A percentile compares a stretch with the other conserved stretches of the same genome.
Conservation (phyloP, 1,140 invertebrate species). For the Ctenoplectra terminalis region DNA sequence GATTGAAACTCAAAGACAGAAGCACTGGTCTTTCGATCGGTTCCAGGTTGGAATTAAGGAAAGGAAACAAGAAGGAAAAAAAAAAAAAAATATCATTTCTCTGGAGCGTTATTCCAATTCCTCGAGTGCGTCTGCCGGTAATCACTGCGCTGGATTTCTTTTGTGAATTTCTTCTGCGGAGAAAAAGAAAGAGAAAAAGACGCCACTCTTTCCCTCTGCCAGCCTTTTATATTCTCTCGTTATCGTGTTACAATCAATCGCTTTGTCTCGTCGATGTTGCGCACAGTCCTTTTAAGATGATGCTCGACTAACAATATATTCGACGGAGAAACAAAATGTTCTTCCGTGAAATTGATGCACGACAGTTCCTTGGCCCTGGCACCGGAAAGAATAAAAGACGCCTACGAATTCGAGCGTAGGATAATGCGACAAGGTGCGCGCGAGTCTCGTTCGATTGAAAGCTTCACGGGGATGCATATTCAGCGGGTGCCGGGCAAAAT, state of each 20-base stretch:
- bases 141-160: slow-evolving; percentile 49
- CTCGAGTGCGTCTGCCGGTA: slow-evolving; percentile 46
- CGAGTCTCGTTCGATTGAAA: slow-evolving; percentile 10
- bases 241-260: slow-evolving; percentile 52
- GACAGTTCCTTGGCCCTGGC: slow-evolving; percentile 20
- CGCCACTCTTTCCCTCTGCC: too few species aligned
- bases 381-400: slow-evolving; percentile 33
- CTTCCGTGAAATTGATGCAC: slow-evolving; percentile 43
- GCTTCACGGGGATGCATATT: slow-evolving; percentile 2
- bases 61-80: slow-evolving; percentile 7
- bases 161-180: slow-evolving; percentile 24
- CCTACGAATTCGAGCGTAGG: neutral
- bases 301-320: slow-evolving; percentile 50
- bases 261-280: slow-evolving; percentile 42
- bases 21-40: slow-evolving; percentile 53
- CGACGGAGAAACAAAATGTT: slow-evolving; percentile 12
- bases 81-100: slow-evolving; percentile 29
- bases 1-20: neutral
- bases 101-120: slow-evolving; percentile 50
- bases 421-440: neutral
- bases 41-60: slow-evolving; percentile 56
- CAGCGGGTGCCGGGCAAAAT: neutral
- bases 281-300: slow-evolving; percentile 37
- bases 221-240: slow-evolving; percentile 31
- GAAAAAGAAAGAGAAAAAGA: neutral